Evolutionary conservation across 2,797 vertebrate species (phyloP), one percentile per base, ranked within the genome.

Genomic region (Lithobates pipiens): DNA sequence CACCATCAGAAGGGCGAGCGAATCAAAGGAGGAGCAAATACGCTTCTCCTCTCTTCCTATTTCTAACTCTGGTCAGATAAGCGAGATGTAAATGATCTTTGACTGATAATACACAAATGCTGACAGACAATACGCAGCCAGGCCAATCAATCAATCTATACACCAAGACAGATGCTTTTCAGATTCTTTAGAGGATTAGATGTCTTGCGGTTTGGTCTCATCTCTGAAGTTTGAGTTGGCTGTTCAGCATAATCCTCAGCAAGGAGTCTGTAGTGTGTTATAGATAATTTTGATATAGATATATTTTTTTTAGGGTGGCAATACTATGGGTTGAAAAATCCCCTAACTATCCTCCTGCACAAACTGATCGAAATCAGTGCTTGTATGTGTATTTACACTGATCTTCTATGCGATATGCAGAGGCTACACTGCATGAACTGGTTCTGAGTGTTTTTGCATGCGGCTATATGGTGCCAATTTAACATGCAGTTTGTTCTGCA

Each of bases 61-160:
- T 80, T 29, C 32, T 80, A 85, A 85, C 80, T 85, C 84, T 42
- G 77, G 77, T 85, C 71, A 69, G 61, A 44, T 25, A 36, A 65
- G 77, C 63, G 63, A 76, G 65, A 80, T 85, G 84, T 70, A 80
- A 85, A 85, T 85, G 77, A 80, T 67, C 63, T 61, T 77, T 61
- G 77, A 85, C 84, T 74, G 71, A 75, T 80, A 74, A 75, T 67
- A 85, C 77, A 75, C 77, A 75, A 75, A 85, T 69, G 84, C 71
- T 85, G 84, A 85, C 77, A 85, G 84, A 80, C 77, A 80, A 80
- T 80, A 69, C 69, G 39, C 61, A 69, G 77, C 72, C 84, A 6
- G 50, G 63, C 63, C 72, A 46, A 75, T 85, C 77, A 85, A 85
- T 85, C 77, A 85, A 85, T 85, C 84, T 54, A 80, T 80, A 80